These are phyloP conservation scores for Clarias macrocephalus DNA, from an alignment of 2,113 vertebrate species.

Conservation along the genomic window DNA sequence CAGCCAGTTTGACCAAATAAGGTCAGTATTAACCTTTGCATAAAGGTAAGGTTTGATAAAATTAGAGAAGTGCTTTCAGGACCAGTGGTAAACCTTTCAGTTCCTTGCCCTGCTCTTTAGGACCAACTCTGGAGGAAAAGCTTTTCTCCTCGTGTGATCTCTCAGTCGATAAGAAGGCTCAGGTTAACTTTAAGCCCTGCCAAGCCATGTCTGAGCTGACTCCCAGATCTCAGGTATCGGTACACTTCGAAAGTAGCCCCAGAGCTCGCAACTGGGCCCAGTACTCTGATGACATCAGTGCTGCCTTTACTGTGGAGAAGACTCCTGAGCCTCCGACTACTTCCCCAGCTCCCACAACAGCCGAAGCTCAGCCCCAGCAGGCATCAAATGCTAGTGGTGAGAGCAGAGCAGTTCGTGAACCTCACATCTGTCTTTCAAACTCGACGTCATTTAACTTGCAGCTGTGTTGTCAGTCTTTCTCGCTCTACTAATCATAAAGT, in stretches of 20 bases:
- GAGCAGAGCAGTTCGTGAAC: slow-evolving; percentile 62
- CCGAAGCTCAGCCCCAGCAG: slow-evolving; percentile 62
- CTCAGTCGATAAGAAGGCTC: slow-evolving; percentile 79
- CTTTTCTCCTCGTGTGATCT: slow-evolving; percentile 83
- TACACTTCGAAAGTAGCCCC: slow-evolving; percentile 77
- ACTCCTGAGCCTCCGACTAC: slow-evolving; percentile 46
- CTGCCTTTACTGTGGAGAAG: slow-evolving; percentile 71
- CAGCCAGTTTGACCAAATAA: background rate
- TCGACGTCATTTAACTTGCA: slow-evolving; percentile 37
- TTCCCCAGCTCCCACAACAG: slow-evolving; percentile 47
- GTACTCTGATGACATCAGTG: slow-evolving; percentile 75
- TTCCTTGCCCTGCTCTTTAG: slow-evolving; percentile 70
- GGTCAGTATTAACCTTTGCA: background rate
- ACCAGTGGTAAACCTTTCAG: slow-evolving; percentile 4
- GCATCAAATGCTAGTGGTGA: slow-evolving; percentile 85
- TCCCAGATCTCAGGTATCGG: slow-evolving; percentile 72
- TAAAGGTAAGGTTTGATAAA: background rate
- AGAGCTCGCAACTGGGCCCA: slow-evolving; percentile 76
- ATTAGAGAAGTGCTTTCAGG: background rate
- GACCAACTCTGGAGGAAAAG: slow-evolving; percentile 90
- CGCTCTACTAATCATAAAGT: slow-evolving; percentile 29
- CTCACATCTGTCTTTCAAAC: slow-evolving; percentile 37
- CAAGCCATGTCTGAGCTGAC: slow-evolving; percentile 70
- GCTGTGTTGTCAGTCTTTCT: slow-evolving; percentile 38
- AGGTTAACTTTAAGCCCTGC: slow-evolving; percentile 78